Percentiles rank a stretch among this genome's conserved stretches.
These are phyloP conservation scores for Saxidomus purpurata DNA, from an alignment of 1,140 invertebrate genomes.

Conservation along the genomic window DNA sequence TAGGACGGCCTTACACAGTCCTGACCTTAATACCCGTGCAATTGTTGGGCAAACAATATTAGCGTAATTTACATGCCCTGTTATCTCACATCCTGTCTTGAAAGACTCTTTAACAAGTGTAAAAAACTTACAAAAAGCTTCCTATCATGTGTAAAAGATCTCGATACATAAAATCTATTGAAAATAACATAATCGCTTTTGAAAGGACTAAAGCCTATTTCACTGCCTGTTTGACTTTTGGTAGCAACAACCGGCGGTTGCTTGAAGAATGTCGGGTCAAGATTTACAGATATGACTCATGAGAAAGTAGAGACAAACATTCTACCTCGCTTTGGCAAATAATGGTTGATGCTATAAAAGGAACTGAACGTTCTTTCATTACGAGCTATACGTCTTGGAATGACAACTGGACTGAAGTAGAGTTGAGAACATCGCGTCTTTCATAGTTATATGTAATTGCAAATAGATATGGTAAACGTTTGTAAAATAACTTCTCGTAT, in stretches of 20 bases:
- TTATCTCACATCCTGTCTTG: conserved; percentile 23
- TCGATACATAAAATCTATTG: conserved; percentile 1
- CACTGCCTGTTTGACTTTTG: conserved; percentile 14
- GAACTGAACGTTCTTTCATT: too few relatives aligned
- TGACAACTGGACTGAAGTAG: not conserved
- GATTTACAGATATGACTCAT: not conserved
- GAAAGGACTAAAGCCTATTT: conserved; percentile 29
- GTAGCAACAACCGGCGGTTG: not conserved
- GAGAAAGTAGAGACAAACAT: not conserved
- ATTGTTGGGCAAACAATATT: conserved; percentile 30
- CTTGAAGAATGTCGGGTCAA: conserved; percentile 4
- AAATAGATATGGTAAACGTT: not conserved
- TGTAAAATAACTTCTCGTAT: too few relatives aligned
- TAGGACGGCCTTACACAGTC: not conserved
- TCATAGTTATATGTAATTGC: not conserved
- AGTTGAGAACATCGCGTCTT: not conserved
- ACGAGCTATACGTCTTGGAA: too few relatives aligned
- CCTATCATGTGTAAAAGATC: conserved; percentile 21
- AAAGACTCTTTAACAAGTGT: conserved; percentile 11
- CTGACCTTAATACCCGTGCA: conserved; percentile 8
- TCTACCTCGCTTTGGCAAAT: too few relatives aligned
- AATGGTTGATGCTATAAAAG: too few relatives aligned
- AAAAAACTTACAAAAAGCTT: not conserved
- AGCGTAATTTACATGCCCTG: not conserved
- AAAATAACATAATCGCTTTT: conserved; percentile 30